Conservation (phyloP, 2,113 vertebrate species). For the Varanus salvator region DNA sequence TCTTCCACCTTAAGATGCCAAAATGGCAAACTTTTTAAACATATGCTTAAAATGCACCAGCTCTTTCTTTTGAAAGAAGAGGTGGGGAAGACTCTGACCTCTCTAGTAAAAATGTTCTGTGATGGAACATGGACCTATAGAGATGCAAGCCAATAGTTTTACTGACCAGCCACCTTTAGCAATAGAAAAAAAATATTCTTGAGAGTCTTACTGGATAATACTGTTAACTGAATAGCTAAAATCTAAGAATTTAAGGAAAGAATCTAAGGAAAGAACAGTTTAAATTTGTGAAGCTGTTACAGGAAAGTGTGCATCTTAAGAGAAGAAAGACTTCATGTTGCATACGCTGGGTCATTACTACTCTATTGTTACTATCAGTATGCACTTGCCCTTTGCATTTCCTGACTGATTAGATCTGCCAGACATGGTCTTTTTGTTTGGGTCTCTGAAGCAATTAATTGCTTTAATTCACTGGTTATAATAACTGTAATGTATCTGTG, state of each 20-base stretch:
- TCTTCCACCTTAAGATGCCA: slow-evolving; percentile 79
- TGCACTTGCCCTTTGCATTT: background rate
- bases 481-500: background rate
- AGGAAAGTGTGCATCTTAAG: background rate
- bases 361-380: background rate
- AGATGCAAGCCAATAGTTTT: slow-evolving; percentile 33
- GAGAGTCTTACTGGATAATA: slow-evolving; percentile 25
- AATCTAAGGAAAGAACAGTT: slow-evolving; percentile 20
- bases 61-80: slow-evolving; percentile 64
- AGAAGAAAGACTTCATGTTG: too few species aligned
- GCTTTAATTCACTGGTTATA: background rate
- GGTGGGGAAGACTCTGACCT: background rate
- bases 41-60: slow-evolving; percentile 72
- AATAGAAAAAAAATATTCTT: slow-evolving; percentile 57
- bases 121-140: slow-evolving; percentile 25
- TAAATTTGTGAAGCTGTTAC: background rate
- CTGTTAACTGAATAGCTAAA: background rate
- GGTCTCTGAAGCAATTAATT: too few species aligned
- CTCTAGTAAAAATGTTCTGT: slow-evolving; percentile 49
- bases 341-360: background rate
- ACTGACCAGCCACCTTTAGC: slow-evolving; percentile 46
- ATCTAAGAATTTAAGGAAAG: background rate
- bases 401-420: background rate
- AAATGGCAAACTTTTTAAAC: slow-evolving; percentile 81
- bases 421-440: background rate